Evolutionary conservation across 1,140 invertebrate species (phyloP), one percentile per base, ranked within the genome.

Genomic region (Uloborus diversus): DNA sequence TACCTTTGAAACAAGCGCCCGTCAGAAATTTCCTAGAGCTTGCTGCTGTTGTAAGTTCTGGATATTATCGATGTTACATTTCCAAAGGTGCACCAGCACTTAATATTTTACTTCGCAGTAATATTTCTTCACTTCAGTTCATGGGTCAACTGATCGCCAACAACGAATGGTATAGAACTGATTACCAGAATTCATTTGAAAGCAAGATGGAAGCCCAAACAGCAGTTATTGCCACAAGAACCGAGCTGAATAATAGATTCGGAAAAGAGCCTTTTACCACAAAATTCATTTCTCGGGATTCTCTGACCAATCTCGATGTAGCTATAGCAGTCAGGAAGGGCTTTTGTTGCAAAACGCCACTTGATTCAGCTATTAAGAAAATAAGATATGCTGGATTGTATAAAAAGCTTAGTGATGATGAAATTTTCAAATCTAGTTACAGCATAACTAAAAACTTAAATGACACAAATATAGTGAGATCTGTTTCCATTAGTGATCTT

Each of bases 1-100:
- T 57, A 14, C 68, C 68, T 27, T 25, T 70, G 0, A 11, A 27
- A 3, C 13, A 37, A 33, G n/a, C 28, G 0, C 32, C 30, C 7
- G 4, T 70, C 7, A 35, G 14, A 35, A 70, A 57, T 14, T 57
- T 70, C 13, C 4, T 25, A 14, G 68, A 70, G 4, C 68, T 70
- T 23, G 56, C 68, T 57, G 11, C 33, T 37, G 68, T 32, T 13
- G 68, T 70, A 3, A 13, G 14, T 11, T 25, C 25, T 17, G 68
- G 68, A 33, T 57, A 28, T n/a, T 32, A 70, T 25, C 33, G n/a
- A 1, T 37, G 53, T 23, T 27, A 23, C 27, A 3, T 59, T 0
- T n/a, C 61, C 11, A 17, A 57, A 59, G 69, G 69, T 23, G 14
- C 28, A 1, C 23, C 51, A 13, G 27, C 27, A n/a, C 53, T 71